These are phyloP conservation scores for Brachionus rotundiformis DNA, from an alignment of 1,140 invertebrate genomes.

Conservation along the genomic window DNA sequence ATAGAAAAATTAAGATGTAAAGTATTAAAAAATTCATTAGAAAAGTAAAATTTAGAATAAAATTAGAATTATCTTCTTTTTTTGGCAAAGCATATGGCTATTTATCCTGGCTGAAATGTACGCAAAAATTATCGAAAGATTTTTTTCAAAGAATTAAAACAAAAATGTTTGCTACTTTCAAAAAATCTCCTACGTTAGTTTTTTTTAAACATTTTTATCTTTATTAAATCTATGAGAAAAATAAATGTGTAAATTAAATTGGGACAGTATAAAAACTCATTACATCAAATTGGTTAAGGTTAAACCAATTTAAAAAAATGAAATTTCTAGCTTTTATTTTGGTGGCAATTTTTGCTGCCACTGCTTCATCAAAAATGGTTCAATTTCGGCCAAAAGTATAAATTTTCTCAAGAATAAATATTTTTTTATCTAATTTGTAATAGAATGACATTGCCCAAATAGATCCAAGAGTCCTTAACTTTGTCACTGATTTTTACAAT, in stretches of 20 bases:
- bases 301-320: neutral
- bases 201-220: neutral
- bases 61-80: no score
- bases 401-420: neutral
- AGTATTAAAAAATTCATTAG: no score
- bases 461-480: neutral
- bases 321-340: slow-evolving; percentile 12
- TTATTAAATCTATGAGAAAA: neutral
- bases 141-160: slow-evolving; percentile 20
- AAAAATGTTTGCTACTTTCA: neutral
- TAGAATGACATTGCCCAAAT: neutral
- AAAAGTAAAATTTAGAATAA: no score
- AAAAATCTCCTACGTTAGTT: slow-evolving; percentile 15
- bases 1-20: no score
- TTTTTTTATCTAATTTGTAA: neutral
- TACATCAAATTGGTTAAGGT: neutral
- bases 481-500: slow-evolving; percentile 35
- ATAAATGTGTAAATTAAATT: neutral
- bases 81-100: no score
- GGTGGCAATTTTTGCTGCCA: slow-evolving; percentile 1
- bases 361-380: neutral
- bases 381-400: neutral
- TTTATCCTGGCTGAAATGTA: no score
- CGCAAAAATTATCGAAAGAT: slow-evolving; percentile 31
- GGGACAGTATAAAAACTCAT: neutral